Evolutionary conservation across 2,888 invertebrate species (phyloP), one percentile per base, ranked within the genome.

Genomic region (Pristionchus exspectatus): DNA sequence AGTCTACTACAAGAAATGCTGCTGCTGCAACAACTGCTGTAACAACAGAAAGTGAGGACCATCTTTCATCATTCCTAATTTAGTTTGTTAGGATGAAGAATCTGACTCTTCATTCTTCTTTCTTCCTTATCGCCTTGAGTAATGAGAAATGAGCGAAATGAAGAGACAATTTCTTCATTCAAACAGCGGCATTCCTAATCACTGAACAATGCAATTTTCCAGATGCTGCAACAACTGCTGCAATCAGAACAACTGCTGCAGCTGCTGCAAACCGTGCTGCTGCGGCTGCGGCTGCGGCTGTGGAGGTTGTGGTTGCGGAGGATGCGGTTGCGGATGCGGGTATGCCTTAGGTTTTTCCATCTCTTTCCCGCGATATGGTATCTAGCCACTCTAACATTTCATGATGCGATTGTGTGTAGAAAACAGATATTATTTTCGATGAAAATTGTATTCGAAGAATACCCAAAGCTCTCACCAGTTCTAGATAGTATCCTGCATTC

Each of bases 221-320:
- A 81, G 81, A 54, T 81, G 81, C 81, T 81, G 81, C 81, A 81
- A 81, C 54, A 81, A 81, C 50, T 81, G 81, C 81, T 81, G 81
- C 81, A 81, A 81, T 16, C 38, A 81, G 24, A 81, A 54, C n/a
- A 50, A 50, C 50, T 81, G 81, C 81, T 81, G 81, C 63, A 63
- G 63, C 50, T 81, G 81, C 81, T 81, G 81, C 81, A 81, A 81
- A 27, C 81, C 81, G 24, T 81, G 81, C 50, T 81, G 81, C 81
- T 81, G 81, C 81, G 81, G 81, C 5, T 81, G 81, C 54, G 81
- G 74, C 14, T 74, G 74, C 21, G 72, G 72, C 1, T 30, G n/a
- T 44, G 44, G 44, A 44, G 44, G 74, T 9, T 69, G 69, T 5
- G 69, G 69, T 30, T 27, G 74, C 21, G 38, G 74, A 18, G 74